Conservation (phyloP, 1,140 invertebrate species). For the Caenorhabditis tropicalis region DNA sequence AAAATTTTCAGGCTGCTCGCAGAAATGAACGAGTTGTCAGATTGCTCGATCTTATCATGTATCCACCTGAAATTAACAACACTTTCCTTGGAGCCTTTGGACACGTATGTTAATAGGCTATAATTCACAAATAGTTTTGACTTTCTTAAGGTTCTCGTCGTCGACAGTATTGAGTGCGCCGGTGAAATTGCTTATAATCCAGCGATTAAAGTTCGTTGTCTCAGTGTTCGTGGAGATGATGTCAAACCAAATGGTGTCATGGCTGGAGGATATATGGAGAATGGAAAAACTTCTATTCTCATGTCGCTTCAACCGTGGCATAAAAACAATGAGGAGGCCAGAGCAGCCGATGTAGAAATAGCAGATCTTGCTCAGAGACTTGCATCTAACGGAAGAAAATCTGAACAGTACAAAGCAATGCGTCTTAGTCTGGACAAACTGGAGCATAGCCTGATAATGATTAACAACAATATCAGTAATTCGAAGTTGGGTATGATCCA, state of each 20-base stretch:
- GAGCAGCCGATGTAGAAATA: neutral
- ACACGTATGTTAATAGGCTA: conserved; percentile 14
- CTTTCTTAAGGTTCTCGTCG: conserved; percentile 16
- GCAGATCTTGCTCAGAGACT: too few species aligned
- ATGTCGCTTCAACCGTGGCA: neutral
- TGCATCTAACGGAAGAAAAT: neutral
- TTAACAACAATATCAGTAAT: neutral
- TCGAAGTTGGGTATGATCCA: neutral
- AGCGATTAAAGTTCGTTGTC: neutral
- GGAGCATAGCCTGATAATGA: neutral
- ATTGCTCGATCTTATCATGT: neutral
- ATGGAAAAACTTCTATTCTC: neutral
- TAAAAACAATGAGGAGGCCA: neutral
- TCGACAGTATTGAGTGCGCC: neutral
- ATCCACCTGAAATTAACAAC: neutral
- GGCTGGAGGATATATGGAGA: conserved; percentile 30
- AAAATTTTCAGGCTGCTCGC: neutral
- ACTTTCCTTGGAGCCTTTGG: neutral
- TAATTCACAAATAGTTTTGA: too few species aligned
- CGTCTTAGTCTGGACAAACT: neutral
- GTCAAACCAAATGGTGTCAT: conserved; percentile 29
- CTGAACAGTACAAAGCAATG: neutral
- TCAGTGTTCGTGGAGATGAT: conserved; percentile 46
- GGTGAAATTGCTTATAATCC: neutral
- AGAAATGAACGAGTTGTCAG: neutral